Evolutionary conservation across 2,888 invertebrate species (phyloP).

Genomic region (Mimumesa dahlbomi): DNA sequence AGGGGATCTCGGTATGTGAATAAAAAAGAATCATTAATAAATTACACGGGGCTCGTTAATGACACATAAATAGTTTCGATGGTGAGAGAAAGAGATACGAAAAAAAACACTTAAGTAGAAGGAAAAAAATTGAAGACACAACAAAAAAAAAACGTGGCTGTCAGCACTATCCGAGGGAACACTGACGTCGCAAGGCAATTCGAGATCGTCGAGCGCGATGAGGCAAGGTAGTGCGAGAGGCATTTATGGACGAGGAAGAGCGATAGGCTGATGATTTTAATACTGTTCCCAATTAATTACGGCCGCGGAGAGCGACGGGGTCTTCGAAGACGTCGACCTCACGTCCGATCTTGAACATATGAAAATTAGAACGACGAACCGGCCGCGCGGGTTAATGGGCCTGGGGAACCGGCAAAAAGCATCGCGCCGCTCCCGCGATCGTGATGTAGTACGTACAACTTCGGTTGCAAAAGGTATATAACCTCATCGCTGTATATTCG

Average conservation of each 20-base stretch:
- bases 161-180: constrained; percentile 21
- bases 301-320: constrained; percentile 40
- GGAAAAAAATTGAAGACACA: too few species aligned
- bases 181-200: constrained; percentile 20
- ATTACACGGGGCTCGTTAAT: not conserved
- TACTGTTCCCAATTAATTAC: constrained; percentile 59
- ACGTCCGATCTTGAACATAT: constrained; percentile 39
- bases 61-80: not conserved
- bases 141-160: constrained; percentile 38
- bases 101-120: not conserved
- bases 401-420: constrained; percentile 40
- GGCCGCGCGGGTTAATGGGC: constrained; percentile 44
- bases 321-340: constrained; percentile 52
- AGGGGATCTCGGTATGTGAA: too few species aligned
- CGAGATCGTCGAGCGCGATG: constrained; percentile 10
- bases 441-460: too few species aligned
- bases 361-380: constrained; percentile 58
- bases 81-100: not conserved
- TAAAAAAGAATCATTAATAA: not conserved
- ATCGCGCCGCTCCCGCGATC: constrained; percentile 10
- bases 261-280: constrained; percentile 57
- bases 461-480: too few species aligned
- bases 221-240: constrained; percentile 2
- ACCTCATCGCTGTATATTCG: too few species aligned
- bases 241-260: constrained; percentile 38